A percentile compares a stretch with the other conserved stretches of the same genome.
These are phyloP conservation scores for Pachycephala philippinensis DNA, from an alignment of 2,113 vertebrate genomes.

Conservation along the genomic window DNA sequence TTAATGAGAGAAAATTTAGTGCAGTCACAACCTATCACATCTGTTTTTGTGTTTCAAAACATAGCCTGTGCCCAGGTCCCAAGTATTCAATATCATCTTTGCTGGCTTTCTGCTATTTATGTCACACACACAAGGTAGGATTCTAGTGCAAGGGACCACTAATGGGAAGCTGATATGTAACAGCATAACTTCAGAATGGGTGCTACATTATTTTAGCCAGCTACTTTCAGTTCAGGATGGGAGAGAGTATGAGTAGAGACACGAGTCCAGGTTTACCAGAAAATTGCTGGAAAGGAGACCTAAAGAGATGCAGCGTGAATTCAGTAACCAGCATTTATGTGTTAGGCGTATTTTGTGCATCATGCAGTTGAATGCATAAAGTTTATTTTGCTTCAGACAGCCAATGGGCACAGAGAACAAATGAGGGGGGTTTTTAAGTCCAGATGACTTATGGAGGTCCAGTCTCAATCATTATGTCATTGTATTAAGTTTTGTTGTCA, in stretches of 20 bases:
- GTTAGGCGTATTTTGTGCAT: not conserved
- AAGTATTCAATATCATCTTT: not conserved
- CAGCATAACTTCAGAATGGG: not conserved
- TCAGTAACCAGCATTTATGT: not conserved
- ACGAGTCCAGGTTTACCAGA: not conserved
- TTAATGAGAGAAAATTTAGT: not conserved
- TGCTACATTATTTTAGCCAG: not conserved
- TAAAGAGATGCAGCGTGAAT: fast-evolving
- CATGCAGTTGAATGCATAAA: not conserved
- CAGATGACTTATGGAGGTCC: fast-evolving
- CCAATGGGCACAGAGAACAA: not conserved
- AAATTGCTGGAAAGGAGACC: not conserved
- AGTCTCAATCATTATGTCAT: not conserved
- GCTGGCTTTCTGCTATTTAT: not conserved
- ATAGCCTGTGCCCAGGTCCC: not conserved
- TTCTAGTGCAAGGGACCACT: not conserved
- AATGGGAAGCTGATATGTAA: not conserved
- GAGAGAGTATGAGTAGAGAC: not conserved
- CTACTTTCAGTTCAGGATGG: not conserved
- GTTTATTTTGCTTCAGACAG: not conserved
- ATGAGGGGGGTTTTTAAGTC: not conserved
- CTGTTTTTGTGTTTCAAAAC: not conserved
- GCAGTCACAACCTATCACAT: not conserved
- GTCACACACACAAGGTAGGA: not conserved
- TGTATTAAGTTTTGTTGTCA: not conserved